These are phyloP conservation scores for Phrynocephalus guinanensis DNA, from an alignment of 2,797 vertebrate species.

Conservation along the genomic window DNA sequence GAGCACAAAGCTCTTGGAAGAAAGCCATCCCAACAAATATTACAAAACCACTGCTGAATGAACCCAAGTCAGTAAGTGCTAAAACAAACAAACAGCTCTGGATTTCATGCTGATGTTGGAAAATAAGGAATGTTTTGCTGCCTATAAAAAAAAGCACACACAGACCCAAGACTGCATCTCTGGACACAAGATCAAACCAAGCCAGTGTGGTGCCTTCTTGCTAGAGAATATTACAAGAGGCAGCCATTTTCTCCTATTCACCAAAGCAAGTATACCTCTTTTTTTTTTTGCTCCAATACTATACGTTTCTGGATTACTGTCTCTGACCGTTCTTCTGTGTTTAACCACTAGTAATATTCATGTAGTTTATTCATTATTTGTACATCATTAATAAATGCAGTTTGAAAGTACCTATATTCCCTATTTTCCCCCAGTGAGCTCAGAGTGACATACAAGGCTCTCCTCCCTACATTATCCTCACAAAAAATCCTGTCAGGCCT, in stretches of 20 bases:
- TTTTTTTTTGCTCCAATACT: not conserved
- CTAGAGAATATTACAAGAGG: not conserved
- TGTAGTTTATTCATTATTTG: not conserved
- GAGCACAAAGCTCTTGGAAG: slow-evolving; percentile 15
- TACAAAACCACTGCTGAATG: not conserved
- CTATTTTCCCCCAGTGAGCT: not conserved
- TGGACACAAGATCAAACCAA: not conserved
- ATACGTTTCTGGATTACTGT: not conserved
- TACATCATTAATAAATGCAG: too few species aligned
- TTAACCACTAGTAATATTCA: not conserved
- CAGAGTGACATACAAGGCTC: not conserved
- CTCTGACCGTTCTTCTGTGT: not conserved
- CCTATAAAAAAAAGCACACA: not conserved
- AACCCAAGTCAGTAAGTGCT: not conserved
- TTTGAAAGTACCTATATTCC: not conserved
- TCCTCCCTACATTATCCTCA: not conserved
- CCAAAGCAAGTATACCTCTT: not conserved
- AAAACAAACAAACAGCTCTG: not conserved
- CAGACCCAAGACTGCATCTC: not conserved
- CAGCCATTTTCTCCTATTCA: not conserved
- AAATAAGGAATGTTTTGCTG: not conserved
- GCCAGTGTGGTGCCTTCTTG: not conserved
- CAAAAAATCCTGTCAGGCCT: too few species aligned
- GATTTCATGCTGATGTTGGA: not conserved
- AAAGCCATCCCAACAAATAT: slow-evolving; percentile 11